Evolutionary conservation across 2,888 invertebrate species (phyloP).

Genomic region (Catocala sponsa): DNA sequence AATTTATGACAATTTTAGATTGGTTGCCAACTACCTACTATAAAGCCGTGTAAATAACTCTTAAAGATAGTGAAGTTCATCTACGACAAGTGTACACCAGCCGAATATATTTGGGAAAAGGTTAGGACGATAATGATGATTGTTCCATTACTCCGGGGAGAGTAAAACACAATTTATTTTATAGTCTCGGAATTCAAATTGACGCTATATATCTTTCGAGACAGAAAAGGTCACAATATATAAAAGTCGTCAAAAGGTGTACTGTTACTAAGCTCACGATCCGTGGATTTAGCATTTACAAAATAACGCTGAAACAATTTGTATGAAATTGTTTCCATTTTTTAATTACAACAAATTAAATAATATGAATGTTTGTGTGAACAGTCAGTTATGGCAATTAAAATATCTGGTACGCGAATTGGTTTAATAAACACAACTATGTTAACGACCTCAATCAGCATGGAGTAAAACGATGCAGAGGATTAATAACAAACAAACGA

Average conservation of each 20-base stretch:
- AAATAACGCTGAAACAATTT: not conserved
- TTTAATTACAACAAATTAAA: slow-evolving; percentile 7
- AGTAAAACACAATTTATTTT: slow-evolving; percentile 17
- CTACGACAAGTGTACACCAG: not conserved
- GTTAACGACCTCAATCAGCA: slow-evolving; percentile 23
- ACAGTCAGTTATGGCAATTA: slow-evolving; percentile 24
- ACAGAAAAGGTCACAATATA: slow-evolving; percentile 14
- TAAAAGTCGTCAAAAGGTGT: not conserved
- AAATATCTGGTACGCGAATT: slow-evolving; percentile 34
- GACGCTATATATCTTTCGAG: slow-evolving; percentile 6
- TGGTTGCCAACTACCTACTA: no score
- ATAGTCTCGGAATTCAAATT: slow-evolving; percentile 11
- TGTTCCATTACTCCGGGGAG: slow-evolving; percentile 7
- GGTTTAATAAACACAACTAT: slow-evolving; percentile 32
- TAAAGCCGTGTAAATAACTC: not conserved
- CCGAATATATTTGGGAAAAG: slow-evolving; percentile 10
- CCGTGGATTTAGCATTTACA: not conserved
- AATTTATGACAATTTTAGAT: no score
- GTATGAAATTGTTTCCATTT: no score
- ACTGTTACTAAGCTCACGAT: not conserved
- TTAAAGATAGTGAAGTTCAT: not conserved
- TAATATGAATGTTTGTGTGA: slow-evolving; percentile 15
- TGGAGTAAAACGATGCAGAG: slow-evolving; percentile 36
- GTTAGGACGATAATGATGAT: slow-evolving; percentile 3
- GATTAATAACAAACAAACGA: slow-evolving; percentile 25